phyloP scores from a whole-genome alignment of 2,797 vertebrate genomes.

The Melopsittacus undulatus region DNA sequence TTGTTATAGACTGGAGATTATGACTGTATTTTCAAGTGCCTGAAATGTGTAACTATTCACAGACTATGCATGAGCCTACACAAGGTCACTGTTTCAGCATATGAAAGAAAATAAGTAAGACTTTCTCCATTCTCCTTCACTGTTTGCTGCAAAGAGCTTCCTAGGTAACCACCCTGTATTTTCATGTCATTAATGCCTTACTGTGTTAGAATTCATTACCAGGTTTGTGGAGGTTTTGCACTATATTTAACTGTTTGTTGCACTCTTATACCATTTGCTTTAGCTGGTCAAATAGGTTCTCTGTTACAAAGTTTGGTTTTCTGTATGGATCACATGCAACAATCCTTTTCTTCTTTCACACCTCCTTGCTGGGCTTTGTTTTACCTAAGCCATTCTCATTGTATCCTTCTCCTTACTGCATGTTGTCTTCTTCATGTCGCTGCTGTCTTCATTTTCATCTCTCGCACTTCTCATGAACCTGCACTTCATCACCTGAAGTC shows the following conservation, averaged over 20 bases:
- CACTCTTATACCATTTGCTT: rapidly evolving
- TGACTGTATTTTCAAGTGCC: background rate
- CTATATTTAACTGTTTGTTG: background rate
- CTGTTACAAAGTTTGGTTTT: background rate
- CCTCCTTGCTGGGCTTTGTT: background rate
- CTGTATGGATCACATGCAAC: rapidly evolving
- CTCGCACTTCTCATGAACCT: background rate
- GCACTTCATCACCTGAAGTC: background rate
- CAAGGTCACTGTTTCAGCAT: background rate
- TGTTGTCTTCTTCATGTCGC: background rate
- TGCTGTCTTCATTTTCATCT: background rate
- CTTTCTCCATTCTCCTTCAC: background rate
- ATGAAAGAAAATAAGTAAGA: background rate
- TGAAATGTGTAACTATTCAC: background rate
- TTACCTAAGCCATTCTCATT: rapidly evolving
- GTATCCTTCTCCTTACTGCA: rapidly evolving
- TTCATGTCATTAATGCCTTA: background rate
- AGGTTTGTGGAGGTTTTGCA: background rate
- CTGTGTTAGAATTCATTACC: background rate
- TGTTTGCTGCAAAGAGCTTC: background rate
- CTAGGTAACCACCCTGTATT: background rate
- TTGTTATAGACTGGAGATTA: background rate
- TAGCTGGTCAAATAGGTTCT: background rate
- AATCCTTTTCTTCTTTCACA: background rate
- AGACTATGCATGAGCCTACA: background rate